Conservation (phyloP, 92 coral and sea anemone genomes). For the Siderastrea siderea region DNA sequence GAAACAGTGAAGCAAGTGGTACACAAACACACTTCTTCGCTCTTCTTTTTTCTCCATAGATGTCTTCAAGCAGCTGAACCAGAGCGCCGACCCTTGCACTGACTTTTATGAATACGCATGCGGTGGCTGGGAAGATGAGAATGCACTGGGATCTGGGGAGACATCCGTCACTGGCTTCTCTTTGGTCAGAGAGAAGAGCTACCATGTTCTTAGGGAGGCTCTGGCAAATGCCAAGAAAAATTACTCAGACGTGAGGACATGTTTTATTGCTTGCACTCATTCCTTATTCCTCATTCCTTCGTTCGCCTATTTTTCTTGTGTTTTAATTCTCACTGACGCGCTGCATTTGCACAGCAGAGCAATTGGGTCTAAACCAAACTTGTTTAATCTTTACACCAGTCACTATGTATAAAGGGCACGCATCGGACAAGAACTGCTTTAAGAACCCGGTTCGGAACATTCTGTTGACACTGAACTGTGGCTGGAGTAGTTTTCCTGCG, state of each 20-base stretch:
- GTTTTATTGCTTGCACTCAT: too few species aligned
- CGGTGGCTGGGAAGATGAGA: constrained; percentile 77
- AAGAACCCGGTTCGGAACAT: too few species aligned
- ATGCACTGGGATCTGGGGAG: constrained; percentile 62
- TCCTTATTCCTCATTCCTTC: background rate
- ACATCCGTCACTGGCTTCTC: constrained; percentile 64
- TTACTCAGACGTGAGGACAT: constrained; percentile 52
- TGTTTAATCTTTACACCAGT: too few species aligned
- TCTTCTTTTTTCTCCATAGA: constrained; percentile 7
- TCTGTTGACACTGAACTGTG: too few species aligned
- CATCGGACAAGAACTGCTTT: too few species aligned
- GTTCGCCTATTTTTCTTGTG: background rate
- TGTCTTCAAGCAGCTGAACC: constrained; percentile 69
- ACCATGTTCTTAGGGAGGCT: constrained; percentile 51
- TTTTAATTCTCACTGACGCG: background rate
- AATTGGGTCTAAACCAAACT: too few species aligned
- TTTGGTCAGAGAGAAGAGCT: constrained; percentile 48
- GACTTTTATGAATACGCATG: constrained; percentile 76
- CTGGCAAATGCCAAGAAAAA: constrained; percentile 45
- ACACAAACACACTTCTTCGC: background rate
- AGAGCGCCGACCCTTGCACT: constrained; percentile 76
- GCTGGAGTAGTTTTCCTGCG: too few species aligned
- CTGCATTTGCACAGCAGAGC: too few species aligned
- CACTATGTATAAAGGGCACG: too few species aligned
- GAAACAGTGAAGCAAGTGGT: background rate